Base-by-base conservation (phyloP, 2,888 invertebrate species). In the Aphodius granarius region DNA sequence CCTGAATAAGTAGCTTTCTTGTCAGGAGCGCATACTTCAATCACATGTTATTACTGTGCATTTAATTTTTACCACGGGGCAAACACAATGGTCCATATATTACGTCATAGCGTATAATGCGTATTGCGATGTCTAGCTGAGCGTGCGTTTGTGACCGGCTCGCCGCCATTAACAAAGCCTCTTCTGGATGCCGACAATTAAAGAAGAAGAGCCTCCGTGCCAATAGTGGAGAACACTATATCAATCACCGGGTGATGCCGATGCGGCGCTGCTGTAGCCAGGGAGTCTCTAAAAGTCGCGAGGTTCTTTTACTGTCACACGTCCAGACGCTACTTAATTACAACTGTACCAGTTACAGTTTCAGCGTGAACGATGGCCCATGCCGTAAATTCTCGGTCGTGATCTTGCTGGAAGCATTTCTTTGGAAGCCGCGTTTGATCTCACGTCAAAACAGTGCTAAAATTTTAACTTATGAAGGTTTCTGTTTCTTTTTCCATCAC, bases 41-140 rank as follows among this genome's bases (percentile, higher is more conserved):
- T 85, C 85, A 84, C 85, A 84, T 83, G 84, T 85, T 86, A 85
- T 85, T 85, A 84, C 85, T 82, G 83, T 81, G 82, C 75, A 75
- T 82, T 82, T 81, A 83, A 84, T 85, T 86, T 86, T 85, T 84
- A 82, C 81, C 78, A 17, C 19, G 20, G 43, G 78, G 73, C 78
- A 80, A 78, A 84, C 82, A 86, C 86, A 86, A 86, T 86, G 84
- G 86, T 83, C 85, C 85, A 86, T 86, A 85, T 85, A 86, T 86
- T 86, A 86, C 85, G 82, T 82, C 82, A 82, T 81, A 81, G 81
- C 66, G 79, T 77, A 77, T 77, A 77, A 80, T 78, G 78, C 77
- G 75, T 78, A 73, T 76, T 76, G 72, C 71, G 65, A 73, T 75
- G 75, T 77, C 77, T 74, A 74, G 19, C 20, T 43, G 18, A 62